These are phyloP conservation scores for Poecilobothrus nobilitatus DNA, from an alignment of 2,888 invertebrate genomes.

Conservation along the genomic window DNA sequence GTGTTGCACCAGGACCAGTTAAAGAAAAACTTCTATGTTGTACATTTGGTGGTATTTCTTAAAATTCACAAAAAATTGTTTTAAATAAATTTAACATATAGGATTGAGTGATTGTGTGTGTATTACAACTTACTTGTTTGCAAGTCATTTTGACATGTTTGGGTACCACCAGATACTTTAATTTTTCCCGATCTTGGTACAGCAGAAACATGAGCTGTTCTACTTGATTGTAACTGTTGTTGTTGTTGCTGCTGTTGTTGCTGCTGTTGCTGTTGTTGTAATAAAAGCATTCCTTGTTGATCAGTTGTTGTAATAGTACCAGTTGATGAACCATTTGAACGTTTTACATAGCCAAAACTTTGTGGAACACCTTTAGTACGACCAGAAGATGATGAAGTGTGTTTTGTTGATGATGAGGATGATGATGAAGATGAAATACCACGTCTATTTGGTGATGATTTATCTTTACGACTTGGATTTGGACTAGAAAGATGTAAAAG, in stretches of 20 bases:
- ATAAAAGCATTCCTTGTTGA: constrained; percentile 31
- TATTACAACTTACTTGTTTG: constrained; percentile 61
- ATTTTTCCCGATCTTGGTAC: constrained; percentile 73
- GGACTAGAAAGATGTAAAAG: constrained; percentile 33
- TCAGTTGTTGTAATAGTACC: constrained; percentile 45
- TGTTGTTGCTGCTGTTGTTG: constrained; percentile 19
- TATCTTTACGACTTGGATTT: constrained; percentile 38
- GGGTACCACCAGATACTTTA: constrained; percentile 84
- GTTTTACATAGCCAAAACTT: constrained; percentile 77
- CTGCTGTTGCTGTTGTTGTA: constrained; percentile 14
- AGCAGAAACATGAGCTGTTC: constrained; percentile 76
- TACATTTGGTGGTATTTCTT: constrained; percentile 56
- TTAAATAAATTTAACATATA: not conserved
- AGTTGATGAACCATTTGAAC: constrained; percentile 56
- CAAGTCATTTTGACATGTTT: constrained; percentile 72
- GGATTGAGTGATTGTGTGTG: too few species aligned
- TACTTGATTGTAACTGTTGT: constrained; percentile 36
- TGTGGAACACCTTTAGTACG: constrained; percentile 71
- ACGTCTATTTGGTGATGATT: constrained; percentile 41
- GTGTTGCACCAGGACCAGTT: constrained; percentile 76
- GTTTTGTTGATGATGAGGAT: constrained; percentile 18
- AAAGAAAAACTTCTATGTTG: constrained; percentile 79
- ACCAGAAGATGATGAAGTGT: constrained; percentile 29
- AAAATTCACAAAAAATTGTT: constrained; percentile 26
- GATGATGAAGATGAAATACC: constrained; percentile 35